Percentiles rank a stretch among this genome's conserved stretches.
Evolutionary conservation across 2,888 invertebrate species (phyloP).

Genomic region (Clostera curtula): DNA sequence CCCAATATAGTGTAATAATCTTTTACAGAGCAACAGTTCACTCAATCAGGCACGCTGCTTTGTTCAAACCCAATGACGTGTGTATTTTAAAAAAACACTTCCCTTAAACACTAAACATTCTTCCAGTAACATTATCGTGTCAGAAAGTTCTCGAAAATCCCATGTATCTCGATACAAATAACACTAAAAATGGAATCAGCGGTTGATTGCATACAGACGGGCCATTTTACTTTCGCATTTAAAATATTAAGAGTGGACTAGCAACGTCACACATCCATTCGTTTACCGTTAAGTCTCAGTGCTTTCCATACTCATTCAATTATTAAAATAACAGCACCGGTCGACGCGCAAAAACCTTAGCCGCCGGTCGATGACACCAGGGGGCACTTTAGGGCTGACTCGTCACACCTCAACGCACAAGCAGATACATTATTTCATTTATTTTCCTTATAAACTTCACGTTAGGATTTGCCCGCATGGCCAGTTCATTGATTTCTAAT

Average conservation of each 20-base stretch:
- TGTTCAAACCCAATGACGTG: no score
- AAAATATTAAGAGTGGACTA: no score
- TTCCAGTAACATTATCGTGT: no score
- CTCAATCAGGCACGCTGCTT: no score
- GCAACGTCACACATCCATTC: constrained; percentile 30
- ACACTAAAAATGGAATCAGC: no score
- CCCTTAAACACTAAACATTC: constrained; percentile 8
- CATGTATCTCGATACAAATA: no score
- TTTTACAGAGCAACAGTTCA: no score
- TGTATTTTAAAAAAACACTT: no score
- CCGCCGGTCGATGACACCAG: constrained; percentile 63
- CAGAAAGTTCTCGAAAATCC: no score
- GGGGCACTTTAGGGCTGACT: constrained; percentile 70
- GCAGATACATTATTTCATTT: constrained; percentile 35
- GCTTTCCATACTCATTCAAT: constrained; percentile 67
- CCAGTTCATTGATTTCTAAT: constrained; percentile 9
- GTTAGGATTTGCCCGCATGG: constrained; percentile 8
- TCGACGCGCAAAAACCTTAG: constrained; percentile 66
- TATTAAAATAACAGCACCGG: constrained; percentile 67
- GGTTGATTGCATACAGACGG: no score
- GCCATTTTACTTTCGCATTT: no score
- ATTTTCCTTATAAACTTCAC: constrained; percentile 26
- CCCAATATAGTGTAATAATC: no score
- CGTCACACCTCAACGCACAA: constrained; percentile 50
- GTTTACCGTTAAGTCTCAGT: constrained; percentile 43